Conservation (phyloP, 2,113 vertebrate genomes). For the Nycticorax nycticorax region DNA sequence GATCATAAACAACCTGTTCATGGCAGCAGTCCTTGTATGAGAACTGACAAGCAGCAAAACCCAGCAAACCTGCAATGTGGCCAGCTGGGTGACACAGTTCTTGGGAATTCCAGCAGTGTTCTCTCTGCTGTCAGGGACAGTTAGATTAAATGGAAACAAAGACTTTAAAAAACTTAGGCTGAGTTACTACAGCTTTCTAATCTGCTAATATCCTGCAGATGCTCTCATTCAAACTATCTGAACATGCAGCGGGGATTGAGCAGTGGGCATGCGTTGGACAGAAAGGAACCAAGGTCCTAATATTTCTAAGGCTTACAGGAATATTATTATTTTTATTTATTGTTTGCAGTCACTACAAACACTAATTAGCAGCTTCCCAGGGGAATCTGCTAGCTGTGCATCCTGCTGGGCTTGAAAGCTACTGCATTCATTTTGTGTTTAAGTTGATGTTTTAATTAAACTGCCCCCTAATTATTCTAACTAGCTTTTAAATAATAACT, state of each 20-base stretch:
- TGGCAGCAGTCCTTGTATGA: background rate
- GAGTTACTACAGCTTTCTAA: background rate
- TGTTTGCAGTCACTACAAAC: slow-evolving; percentile 20
- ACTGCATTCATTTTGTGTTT: background rate
- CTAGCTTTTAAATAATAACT: slow-evolving; percentile 34
- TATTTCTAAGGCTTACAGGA: background rate
- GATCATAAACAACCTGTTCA: background rate
- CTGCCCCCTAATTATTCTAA: slow-evolving; percentile 41
- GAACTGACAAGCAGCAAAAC: background rate
- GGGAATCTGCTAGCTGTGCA: background rate
- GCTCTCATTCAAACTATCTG: background rate
- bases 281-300: background rate
- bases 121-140: background rate
- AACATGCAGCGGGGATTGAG: background rate
- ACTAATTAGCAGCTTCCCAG: slow-evolving; percentile 25
- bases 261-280: background rate
- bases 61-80: background rate
- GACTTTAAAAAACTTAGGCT: background rate
- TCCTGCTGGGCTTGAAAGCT: background rate
- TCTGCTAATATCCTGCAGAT: background rate
- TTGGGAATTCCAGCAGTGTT: background rate
- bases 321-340: slow-evolving; percentile 28
- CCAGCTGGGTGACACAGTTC: background rate
- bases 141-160: background rate
- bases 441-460: slow-evolving; percentile 54